phyloP scores from a whole-genome alignment of 2,888 invertebrate genomes.

The Scaptomyza caliginosa region DNA sequence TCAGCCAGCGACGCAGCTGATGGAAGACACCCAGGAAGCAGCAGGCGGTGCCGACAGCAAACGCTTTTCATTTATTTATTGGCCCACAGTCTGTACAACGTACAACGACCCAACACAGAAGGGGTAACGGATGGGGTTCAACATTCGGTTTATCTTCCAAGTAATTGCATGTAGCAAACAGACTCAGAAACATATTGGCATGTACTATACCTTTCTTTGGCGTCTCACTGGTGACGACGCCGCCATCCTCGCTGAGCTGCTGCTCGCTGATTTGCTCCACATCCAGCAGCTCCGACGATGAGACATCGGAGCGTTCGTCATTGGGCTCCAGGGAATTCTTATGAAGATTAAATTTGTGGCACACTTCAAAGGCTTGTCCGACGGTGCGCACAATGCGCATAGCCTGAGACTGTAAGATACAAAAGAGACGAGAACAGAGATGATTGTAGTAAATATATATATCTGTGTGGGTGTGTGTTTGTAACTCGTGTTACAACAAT shows the following conservation, averaged over 20 bases:
- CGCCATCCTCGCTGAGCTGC: conserved; percentile 84
- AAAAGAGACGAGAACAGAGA: conserved; percentile 17
- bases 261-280: conserved; percentile 83
- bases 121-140: conserved; percentile 9
- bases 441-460: conserved; percentile 7
- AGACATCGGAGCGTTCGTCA: conserved; percentile 84
- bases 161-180: conserved; percentile 20
- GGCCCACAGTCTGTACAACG: conserved; percentile 28
- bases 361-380: conserved; percentile 99
- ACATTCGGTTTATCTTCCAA: conserved; percentile 35
- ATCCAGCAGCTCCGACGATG: conserved; percentile 83
- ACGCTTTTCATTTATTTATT: conserved; percentile 73
- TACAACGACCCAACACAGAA: conserved; percentile 36
- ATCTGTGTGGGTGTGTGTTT: background rate
- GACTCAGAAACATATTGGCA: background rate
- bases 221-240: conserved; percentile 82
- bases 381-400: conserved; percentile 99
- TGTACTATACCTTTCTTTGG: conserved; percentile 86
- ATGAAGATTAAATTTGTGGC: conserved; percentile 95
- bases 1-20: conserved; percentile 14
- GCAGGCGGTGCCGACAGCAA: conserved; percentile 40
- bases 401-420: conserved; percentile 93
- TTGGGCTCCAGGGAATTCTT: conserved; percentile 84
- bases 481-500: conserved; percentile 32
- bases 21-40: conserved; percentile 47